Evolutionary conservation across 2,797 vertebrate genomes (phyloP), one percentile per base, ranked within the genome.

Genomic region (Carapus acus): DNA sequence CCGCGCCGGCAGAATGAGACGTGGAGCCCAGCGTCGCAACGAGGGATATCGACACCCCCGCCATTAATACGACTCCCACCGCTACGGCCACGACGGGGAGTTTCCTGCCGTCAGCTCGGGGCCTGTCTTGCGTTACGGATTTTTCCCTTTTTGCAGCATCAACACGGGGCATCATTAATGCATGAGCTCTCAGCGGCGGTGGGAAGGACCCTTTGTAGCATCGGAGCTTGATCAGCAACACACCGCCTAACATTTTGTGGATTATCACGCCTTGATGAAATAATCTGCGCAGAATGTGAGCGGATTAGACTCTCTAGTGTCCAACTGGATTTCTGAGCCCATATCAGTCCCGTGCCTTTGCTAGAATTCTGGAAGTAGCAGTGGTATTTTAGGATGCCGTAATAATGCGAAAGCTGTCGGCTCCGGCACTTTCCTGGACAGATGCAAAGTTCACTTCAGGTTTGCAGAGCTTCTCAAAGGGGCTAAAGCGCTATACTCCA

Each of bases 81-180:
- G n/a, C 62, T 14, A 37, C 58, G 27, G 59, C 61, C 1, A 22
- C 44, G 2, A 23, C 52, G 58, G 60, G 49, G 14, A 20, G 57
- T 48, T 57, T 67, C 44, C 53, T 37, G n/a, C 44, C 58, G 40
- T 37, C 19, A 19, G 33, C 16, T 19, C 23, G 18, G 36, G 29
- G 29, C 21, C 23, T 19, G 49, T 41, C 44, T 53, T 33, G 5
- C 15, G 1, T 31, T 43, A 27, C 45, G 3, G 58, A 11, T 49
- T 54, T 24, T 5, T 31, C 40, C 56, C 36, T 41, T 42, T 52
- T 52, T 33, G 17, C 40, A 44, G 69, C 63, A 66, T 54, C 62
- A 78, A 73, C 67, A 65, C 62, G 53, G 43, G 15, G 20, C 52
- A 73, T 83, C 31, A 78, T 65, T 84, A 73, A 84, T 83, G 58